Evolutionary conservation across 2,888 invertebrate genomes (phyloP).

Genomic region (Lasioglossum oenotherae): DNA sequence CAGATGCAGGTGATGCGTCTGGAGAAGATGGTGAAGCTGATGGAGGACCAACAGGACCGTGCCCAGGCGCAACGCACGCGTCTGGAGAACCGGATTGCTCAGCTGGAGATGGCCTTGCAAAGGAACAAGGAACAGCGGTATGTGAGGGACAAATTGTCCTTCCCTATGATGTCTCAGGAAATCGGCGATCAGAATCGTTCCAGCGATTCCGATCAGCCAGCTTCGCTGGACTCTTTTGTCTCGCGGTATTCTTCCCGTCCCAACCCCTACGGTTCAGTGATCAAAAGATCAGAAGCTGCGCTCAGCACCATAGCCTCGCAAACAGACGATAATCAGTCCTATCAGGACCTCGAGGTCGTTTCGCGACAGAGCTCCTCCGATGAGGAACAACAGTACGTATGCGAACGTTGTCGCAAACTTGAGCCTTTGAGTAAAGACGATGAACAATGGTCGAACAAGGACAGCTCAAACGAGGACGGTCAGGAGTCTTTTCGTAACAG

Average conservation of each 20-base stretch:
- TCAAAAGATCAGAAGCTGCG: background rate
- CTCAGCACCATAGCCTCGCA: background rate
- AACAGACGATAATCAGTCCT: background rate
- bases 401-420: conserved; percentile 55
- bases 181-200: conserved; percentile 15
- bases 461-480: conserved; percentile 41
- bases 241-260: background rate
- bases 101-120: conserved; percentile 85
- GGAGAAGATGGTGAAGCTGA: conserved; percentile 86
- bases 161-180: conserved; percentile 2
- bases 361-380: conserved; percentile 35
- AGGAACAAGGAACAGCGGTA: conserved; percentile 77
- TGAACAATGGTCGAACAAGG: conserved; percentile 11
- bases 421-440: conserved; percentile 6
- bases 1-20: conserved; percentile 86
- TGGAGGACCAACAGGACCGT: conserved; percentile 86
- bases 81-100: conserved; percentile 86
- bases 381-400: conserved; percentile 51
- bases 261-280: background rate
- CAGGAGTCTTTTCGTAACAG: conserved; percentile 61
- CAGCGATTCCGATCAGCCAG: conserved; percentile 35
- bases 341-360: conserved; percentile 6
- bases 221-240: conserved; percentile 7
- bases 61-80: conserved; percentile 87
- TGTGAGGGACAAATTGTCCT: conserved; percentile 61